These are phyloP conservation scores for Ligdia adustata DNA, from an alignment of 2,888 invertebrate species.

Conservation along the genomic window DNA sequence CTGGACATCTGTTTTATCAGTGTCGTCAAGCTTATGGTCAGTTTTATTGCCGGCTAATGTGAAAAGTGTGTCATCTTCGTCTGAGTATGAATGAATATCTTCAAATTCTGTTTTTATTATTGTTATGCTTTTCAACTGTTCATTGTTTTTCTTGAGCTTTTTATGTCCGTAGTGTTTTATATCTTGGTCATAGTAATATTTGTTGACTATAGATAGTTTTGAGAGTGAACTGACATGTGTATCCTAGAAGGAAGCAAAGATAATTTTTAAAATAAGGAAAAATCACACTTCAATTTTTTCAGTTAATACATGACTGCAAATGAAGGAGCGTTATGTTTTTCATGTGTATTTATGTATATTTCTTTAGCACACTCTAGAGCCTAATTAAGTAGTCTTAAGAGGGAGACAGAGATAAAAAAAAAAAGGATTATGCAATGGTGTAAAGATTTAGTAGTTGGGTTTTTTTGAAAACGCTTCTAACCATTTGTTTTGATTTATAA, in stretches of 20 bases:
- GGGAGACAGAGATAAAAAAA: no score
- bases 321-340: no score
- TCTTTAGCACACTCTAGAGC: no score
- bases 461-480: no score
- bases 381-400: no score
- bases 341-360: no score
- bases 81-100: constrained; percentile 7
- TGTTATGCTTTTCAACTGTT: not conserved
- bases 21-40: not conserved
- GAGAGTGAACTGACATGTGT: constrained; percentile 16
- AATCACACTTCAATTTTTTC: no score
- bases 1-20: not conserved
- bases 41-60: not conserved
- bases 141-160: constrained; percentile 10
- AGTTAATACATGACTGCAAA: no score
- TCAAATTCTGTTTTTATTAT: constrained; percentile 21
- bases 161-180: constrained; percentile 10
- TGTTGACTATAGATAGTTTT: constrained; percentile 22
- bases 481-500: no score
- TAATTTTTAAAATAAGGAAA: no score
- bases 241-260: constrained; percentile 16
- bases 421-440: no score
- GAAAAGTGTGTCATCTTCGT: constrained; percentile 11
- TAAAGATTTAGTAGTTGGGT: no score
- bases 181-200: constrained; percentile 25